These are phyloP conservation scores for Oeneis ivallda DNA, from an alignment of 2,888 invertebrate species.

Conservation along the genomic window DNA sequence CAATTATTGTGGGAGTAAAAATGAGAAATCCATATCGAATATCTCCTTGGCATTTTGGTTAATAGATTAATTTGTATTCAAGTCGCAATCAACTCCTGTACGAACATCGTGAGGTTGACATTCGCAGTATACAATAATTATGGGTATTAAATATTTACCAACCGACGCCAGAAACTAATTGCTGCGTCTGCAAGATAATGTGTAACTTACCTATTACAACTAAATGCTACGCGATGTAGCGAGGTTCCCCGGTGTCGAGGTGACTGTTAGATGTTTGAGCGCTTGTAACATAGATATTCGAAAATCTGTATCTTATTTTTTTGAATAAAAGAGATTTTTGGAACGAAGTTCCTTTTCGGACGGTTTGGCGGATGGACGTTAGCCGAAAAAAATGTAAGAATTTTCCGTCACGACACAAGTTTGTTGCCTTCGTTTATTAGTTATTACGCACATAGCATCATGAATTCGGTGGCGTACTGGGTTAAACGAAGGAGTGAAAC, in stretches of 20 bases:
- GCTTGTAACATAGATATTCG: no score
- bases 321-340: no score
- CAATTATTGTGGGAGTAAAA: neutral
- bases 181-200: constrained; percentile 52
- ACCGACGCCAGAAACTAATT: constrained; percentile 73
- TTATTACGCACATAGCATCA: no score
- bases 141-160: constrained; percentile 78
- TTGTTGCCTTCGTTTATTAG: no score
- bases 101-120: constrained; percentile 75
- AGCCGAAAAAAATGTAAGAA: no score
- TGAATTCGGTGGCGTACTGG: no score
- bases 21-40: neutral
- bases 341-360: no score
- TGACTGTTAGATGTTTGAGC: no score
- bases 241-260: neutral
- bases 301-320: no score
- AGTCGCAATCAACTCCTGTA: neutral
- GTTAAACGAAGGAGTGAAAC: no score
- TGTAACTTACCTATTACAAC: neutral
- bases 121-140: constrained; percentile 75
- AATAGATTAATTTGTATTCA: constrained; percentile 11
- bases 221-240: neutral
- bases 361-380: no score
- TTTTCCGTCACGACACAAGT: no score
- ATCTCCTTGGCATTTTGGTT: neutral